Percentiles rank a stretch among this genome's conserved stretches.
phyloP scores from a whole-genome alignment of 2,888 invertebrate genomes.

The Ecliptopera silaceata region DNA sequence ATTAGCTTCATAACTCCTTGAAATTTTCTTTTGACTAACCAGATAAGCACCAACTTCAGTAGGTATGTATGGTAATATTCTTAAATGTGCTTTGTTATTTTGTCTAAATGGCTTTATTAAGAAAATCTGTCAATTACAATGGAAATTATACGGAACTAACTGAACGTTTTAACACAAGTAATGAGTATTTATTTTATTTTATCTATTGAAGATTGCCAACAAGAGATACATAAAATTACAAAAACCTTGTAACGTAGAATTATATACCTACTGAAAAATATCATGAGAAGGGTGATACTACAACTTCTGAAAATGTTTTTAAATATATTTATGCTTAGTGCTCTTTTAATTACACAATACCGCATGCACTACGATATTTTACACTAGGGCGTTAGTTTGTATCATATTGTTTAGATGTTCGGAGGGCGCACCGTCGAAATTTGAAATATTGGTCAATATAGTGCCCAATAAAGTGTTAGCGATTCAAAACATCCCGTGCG shows the following conservation, averaged over 20 bases:
- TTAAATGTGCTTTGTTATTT: neutral
- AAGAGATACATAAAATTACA: too few species aligned
- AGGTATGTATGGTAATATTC: conserved; percentile 5
- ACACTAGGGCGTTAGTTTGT: conserved; percentile 39
- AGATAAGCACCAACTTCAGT: conserved; percentile 14
- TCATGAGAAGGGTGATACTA: too few species aligned
- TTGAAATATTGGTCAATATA: conserved; percentile 78
- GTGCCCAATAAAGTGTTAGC: conserved; percentile 73
- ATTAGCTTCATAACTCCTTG: conserved; percentile 34
- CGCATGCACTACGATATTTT: too few species aligned
- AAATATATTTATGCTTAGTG: too few species aligned
- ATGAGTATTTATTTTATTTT: conserved; percentile 25
- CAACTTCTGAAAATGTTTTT: too few species aligned
- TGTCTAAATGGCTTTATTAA: conserved; percentile 12
- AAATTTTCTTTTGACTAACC: conserved; percentile 30
- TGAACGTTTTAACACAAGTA: conserved; percentile 5
- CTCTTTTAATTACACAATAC: too few species aligned
- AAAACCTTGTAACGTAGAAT: too few species aligned
- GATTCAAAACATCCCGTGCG: conserved; percentile 81
- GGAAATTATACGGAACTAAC: neutral
- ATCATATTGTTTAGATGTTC: conserved; percentile 53
- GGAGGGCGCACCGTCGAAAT: conserved; percentile 54
- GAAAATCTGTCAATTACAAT: conserved; percentile 5
- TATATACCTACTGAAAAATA: too few species aligned
- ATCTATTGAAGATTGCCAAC: too few species aligned